A percentile compares a stretch with the other conserved stretches of the same genome.
phyloP scores from a whole-genome alignment of 1,140 invertebrate species.

The Drosophila aff. region DNA sequence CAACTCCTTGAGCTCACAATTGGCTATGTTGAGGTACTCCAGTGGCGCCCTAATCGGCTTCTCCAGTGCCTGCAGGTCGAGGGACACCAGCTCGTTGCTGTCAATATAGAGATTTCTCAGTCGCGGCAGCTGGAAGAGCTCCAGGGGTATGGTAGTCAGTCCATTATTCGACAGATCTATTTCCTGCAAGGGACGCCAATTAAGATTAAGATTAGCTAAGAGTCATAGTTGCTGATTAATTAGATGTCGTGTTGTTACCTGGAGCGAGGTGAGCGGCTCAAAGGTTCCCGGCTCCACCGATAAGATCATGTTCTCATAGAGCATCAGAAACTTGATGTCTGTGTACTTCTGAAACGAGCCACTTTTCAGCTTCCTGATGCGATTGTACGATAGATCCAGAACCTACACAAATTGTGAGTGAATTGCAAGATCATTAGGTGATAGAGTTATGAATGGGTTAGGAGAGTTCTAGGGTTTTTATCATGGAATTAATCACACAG shows the following conservation, averaged over 20 bases:
- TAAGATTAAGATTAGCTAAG: constrained; percentile 20
- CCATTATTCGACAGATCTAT: constrained; percentile 87
- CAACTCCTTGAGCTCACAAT: constrained; percentile 86
- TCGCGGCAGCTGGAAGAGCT: constrained; percentile 87
- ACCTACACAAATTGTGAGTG: constrained; percentile 85
- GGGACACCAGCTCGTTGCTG: constrained; percentile 86
- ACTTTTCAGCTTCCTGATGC: constrained; percentile 86
- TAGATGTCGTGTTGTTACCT: constrained; percentile 63
- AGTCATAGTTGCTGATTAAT: constrained; percentile 43
- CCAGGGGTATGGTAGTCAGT: constrained; percentile 86
- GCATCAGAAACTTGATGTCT: constrained; percentile 87
- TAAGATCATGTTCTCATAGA: constrained; percentile 88
- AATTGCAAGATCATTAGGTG: constrained; percentile 41
- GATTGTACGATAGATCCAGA: constrained; percentile 88
- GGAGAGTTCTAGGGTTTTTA: neutral
- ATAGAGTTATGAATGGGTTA: constrained; percentile 25
- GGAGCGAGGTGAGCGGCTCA: constrained; percentile 85
- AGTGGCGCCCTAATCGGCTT: constrained; percentile 87
- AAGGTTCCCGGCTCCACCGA: constrained; percentile 87
- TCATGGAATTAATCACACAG: neutral
- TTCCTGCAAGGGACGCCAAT: constrained; percentile 72
- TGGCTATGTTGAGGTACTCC: constrained; percentile 86
- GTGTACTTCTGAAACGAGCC: constrained; percentile 86
- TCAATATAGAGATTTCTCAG: constrained; percentile 87
- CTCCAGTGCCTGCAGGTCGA: constrained; percentile 80